These are phyloP conservation scores for Drosophila micromelanica DNA, from an alignment of 1,140 invertebrate genomes.

Conservation along the genomic window DNA sequence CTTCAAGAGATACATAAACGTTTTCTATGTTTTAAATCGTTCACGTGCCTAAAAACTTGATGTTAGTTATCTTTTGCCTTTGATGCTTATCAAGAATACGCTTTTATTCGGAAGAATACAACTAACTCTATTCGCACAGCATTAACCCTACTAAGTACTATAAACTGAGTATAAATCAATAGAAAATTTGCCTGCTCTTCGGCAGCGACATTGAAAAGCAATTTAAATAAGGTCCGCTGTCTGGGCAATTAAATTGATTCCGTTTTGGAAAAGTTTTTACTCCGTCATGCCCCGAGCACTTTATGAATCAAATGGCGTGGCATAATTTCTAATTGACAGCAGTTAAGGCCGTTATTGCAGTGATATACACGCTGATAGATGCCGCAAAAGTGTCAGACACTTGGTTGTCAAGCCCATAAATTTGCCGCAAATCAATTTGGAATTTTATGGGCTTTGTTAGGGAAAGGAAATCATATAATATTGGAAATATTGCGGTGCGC, in stretches of 20 bases:
- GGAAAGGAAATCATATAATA: slow-evolving; percentile 18
- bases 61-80: too few species aligned
- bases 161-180: not conserved
- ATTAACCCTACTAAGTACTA: not conserved
- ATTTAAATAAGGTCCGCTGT: slow-evolving; percentile 47
- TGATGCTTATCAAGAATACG: too few species aligned
- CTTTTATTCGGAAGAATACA: slow-evolving; percentile 1
- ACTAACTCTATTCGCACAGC: not conserved
- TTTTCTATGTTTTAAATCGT: too few species aligned
- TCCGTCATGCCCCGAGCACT: slow-evolving; percentile 9
- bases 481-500: slow-evolving; percentile 3
- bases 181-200: not conserved
- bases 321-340: slow-evolving; percentile 61
- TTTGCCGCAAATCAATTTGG: slow-evolving; percentile 54
- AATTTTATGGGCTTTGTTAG: slow-evolving; percentile 33
- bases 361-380: slow-evolving; percentile 41
- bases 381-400: slow-evolving; percentile 24
- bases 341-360: slow-evolving; percentile 48
- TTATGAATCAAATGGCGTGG: slow-evolving; percentile 46
- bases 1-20: too few species aligned
- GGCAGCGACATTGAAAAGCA: slow-evolving; percentile 66
- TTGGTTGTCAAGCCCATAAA: slow-evolving; percentile 15
- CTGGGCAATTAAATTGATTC: slow-evolving; percentile 44
- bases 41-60: too few species aligned
- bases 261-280: slow-evolving; percentile 45